Conservation (phyloP, 2,113 vertebrate genomes). For the Gnathonemus longibarbis region DNA sequence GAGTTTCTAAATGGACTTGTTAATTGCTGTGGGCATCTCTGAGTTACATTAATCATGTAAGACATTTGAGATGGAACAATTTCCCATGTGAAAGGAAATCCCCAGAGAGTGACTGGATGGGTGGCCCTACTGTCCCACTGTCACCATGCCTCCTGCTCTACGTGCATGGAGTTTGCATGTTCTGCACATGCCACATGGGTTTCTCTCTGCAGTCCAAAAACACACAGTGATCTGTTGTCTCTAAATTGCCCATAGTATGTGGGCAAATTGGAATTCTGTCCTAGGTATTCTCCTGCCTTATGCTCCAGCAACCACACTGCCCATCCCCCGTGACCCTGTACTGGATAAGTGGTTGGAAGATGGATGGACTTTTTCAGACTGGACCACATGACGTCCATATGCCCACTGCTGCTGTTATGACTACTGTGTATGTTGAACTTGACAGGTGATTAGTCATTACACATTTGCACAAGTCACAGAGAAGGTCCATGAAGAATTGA, state of each 20-base stretch:
- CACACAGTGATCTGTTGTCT: neutral
- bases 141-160: neutral
- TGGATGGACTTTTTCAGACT: neutral
- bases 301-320: neutral
- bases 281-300: neutral
- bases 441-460: neutral
- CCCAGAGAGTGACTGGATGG: neutral
- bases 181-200: neutral
- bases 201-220: neutral
- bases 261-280: neutral
- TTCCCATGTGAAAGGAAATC: neutral
- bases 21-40: neutral
- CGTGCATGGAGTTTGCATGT: neutral
- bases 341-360: neutral
- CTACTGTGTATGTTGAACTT: slow-evolving; percentile 6
- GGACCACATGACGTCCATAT: neutral
- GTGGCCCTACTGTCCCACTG: neutral
- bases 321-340: neutral
- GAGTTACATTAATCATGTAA: neutral
- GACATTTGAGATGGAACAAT: neutral
- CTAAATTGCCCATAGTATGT: neutral
- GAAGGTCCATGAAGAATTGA: neutral
- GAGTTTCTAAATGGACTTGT: neutral
- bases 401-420: neutral
- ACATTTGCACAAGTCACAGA: neutral